Evolutionary conservation across 2,888 invertebrate species (phyloP), one percentile per base, ranked within the genome.

Genomic region (Chymomyza fuscimana): DNA sequence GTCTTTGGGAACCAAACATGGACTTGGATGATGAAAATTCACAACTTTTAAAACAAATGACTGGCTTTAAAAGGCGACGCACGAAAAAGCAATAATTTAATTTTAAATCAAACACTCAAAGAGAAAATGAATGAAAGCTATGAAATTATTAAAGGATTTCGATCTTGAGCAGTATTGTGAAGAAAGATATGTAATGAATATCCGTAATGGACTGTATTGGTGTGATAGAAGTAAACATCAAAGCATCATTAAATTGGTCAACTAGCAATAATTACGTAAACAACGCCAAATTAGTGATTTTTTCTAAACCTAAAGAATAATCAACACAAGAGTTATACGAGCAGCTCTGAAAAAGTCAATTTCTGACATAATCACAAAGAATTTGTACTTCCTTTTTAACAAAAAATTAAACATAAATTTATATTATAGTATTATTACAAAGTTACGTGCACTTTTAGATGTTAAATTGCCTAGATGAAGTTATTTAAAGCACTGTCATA

Each of bases 1-100:
- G 94, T 79, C 92, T 95, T 1, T 95, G 95, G 93, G 94, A 95
- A 40, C 93, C 94, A 29, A 92, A 94, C 6, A 82, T 93, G 5
- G 95, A 95, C 25, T 87, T 93, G 0, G 95, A 95, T 70, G 95
- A 96, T 79, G 95, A 95, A 85, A 95, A 95, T 89, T 93, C 93
- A 0, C 94, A 95, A 79, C 93, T 95, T 64, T 89, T 95, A 3
- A 93, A 94, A 75, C 94, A 94, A 88, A 94, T 94, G 93, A 94
- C 94, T 67, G 94, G 93, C 74, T 94, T 94, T 78, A 93, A 94
- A 79, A 92, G 94, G 68, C 92, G 95, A 25, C 90, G 90, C 0
- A 78, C 89, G 84, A 90, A 90, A 86, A 90, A 90, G 74, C 86
- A 82, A 78, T 87, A 87, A 82, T 67, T 70, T 50, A 5, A 52